phyloP scores from a whole-genome alignment of 2,113 vertebrate species.

The Dicerorhinus sumatrensis region DNA sequence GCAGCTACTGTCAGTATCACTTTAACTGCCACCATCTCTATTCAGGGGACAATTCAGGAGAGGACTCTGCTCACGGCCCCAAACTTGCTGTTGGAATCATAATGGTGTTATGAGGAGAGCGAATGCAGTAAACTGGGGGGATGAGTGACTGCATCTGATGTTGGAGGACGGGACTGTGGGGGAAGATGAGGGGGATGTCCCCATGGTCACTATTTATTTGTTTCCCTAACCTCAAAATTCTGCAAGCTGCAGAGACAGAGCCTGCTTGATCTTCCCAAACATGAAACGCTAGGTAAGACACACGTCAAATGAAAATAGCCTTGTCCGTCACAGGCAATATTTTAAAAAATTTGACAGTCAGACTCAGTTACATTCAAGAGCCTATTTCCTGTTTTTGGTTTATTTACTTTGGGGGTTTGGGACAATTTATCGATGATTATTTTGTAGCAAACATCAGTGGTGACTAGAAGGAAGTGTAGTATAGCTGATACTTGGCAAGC shows the following conservation, averaged over 20 bases:
- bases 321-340: constrained; percentile 62
- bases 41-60: background rate
- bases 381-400: background rate
- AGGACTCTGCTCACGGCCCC: background rate
- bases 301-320: constrained; percentile 49
- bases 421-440: background rate
- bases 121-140: background rate
- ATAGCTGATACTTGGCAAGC: rapidly evolving
- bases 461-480: background rate
- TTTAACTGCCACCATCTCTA: background rate
- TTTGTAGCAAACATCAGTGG: background rate
- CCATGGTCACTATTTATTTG: constrained; percentile 11
- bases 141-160: background rate
- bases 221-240: constrained; percentile 37
- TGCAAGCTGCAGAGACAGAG: background rate
- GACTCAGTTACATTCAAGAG: background rate
- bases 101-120: background rate
- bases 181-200: background rate
- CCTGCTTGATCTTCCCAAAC: constrained; percentile 44
- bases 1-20: background rate
- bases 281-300: constrained; percentile 55
- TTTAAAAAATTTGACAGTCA: constrained; percentile 42
- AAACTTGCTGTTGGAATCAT: background rate
- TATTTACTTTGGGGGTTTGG: background rate
- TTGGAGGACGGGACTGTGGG: background rate